Conservation (phyloP, 2,888 invertebrate species). For the Drosophila setosimentum region DNA sequence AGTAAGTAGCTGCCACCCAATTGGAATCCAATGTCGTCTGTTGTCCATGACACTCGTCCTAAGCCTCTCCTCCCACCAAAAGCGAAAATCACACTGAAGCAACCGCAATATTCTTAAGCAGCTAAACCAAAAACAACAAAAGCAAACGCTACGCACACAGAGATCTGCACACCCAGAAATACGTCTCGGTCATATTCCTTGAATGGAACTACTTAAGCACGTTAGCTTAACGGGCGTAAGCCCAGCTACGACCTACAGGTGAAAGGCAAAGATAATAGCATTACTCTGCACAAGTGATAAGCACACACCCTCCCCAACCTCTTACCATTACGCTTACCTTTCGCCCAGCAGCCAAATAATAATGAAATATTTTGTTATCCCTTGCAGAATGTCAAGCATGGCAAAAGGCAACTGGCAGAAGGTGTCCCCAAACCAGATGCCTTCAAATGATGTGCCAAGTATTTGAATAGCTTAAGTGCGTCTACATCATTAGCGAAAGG, state of each 20-base stretch:
- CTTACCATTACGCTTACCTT: neutral
- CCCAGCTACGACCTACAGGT: conserved; percentile 46
- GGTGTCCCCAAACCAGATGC: neutral
- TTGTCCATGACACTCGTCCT: conserved; percentile 36
- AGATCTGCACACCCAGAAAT: conserved; percentile 13
- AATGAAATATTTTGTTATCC: conserved; percentile 27
- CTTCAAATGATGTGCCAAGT: neutral
- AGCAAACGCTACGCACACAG: conserved; percentile 7
- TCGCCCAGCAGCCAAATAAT: neutral
- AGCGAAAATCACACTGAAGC: conserved; percentile 51
- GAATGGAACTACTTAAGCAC: conserved; percentile 70
- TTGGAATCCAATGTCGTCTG: conserved; percentile 27
- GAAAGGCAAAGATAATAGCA: conserved; percentile 15
- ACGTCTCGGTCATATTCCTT: conserved; percentile 32
- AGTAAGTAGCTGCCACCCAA: conserved; percentile 65
- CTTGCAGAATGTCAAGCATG: conserved; percentile 1
- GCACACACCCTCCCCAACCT: neutral
- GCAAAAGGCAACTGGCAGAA: neutral
- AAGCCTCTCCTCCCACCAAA: conserved; percentile 35
- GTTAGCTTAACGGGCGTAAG: conserved; percentile 57
- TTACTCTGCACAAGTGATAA: conserved; percentile 7
- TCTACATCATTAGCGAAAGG: neutral
- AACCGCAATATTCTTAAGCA: conserved; percentile 69
- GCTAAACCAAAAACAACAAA: conserved; percentile 52
- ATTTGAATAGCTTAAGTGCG: neutral